Evolutionary conservation across 37 sponge, comb jelly and placozoan species (phyloP), one percentile per base, ranked within the genome.

Genomic region (Agelas oroides): DNA sequence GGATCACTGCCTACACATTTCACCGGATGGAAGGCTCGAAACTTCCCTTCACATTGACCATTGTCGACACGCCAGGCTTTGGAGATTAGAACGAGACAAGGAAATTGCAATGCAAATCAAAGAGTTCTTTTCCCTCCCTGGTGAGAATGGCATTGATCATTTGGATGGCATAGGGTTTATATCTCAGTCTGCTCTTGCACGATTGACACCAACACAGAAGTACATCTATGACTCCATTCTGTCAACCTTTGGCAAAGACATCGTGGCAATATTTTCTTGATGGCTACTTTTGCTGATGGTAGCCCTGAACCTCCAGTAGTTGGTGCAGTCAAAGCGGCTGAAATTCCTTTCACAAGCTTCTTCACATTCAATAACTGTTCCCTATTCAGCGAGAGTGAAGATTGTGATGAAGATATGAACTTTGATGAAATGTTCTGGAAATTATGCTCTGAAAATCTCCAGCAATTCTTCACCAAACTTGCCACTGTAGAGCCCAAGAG

Each of bases 211-310:
- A 0, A 62, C 79, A 34, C 90, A 93, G 63, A 81, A 54, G 37
- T 93, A 89, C 58, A 72, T 93, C 34, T 93, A 78, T 66, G 87
- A 89, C 16, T 81, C 90, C 14, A 86, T 93, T 66, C 73, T 93
- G 31, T 31, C 84, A 25, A 68, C 87, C 5, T 91, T 91, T 77
- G 91, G 91, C 19, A 86, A 81, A 30, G 87, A 91, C 67, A 52
- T 91, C 0, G 30, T 0, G 40, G 67, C 17, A 91, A 91, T 65
- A 82, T 93, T 18, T 90, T 94, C 35, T 64, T 94, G 33, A 94
- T 94, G 94, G 69, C 39, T 24, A 94, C 94, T 1, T 94, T 94
- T 87, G 91, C 88, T 36, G 94, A 94, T 90, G 84, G 88, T 3
- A 46, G 46, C 46, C 58, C 59, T 19, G 46, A 74, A 23, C 91